Conservation (phyloP, 2,113 vertebrate species). For the Rynchops niger region DNA sequence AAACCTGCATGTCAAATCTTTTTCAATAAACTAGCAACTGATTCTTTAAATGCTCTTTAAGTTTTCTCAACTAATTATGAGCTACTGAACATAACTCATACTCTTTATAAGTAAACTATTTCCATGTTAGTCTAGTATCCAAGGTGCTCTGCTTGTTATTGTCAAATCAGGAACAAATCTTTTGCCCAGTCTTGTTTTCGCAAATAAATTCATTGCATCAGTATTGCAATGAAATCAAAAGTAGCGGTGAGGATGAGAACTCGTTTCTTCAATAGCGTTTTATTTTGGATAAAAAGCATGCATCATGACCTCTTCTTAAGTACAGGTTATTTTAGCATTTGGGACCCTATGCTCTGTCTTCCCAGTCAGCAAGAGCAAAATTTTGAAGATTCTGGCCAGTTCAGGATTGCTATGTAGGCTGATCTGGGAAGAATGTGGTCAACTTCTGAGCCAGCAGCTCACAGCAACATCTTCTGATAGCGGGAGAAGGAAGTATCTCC, state of each 20-base stretch:
- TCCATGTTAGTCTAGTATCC: background rate
- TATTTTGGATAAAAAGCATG: background rate
- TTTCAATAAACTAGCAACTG: background rate
- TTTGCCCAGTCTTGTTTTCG: background rate
- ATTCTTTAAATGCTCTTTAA: background rate
- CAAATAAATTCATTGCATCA: constrained; percentile 5
- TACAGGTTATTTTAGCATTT: background rate
- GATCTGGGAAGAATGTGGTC: background rate
- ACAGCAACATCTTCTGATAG: background rate
- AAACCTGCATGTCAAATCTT: background rate
- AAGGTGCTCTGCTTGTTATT: background rate
- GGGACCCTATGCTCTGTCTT: background rate
- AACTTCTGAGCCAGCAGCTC: background rate
- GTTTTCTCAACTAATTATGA: background rate
- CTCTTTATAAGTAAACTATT: background rate
- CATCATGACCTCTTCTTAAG: background rate
- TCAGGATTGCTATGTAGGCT: background rate
- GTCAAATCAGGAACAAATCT: background rate
- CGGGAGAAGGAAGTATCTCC: background rate
- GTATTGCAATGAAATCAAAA: background rate
- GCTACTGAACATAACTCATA: background rate
- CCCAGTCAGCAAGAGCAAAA: background rate
- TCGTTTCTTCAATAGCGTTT: background rate
- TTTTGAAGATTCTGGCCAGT: background rate
- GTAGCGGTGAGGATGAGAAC: background rate